phyloP scores from a whole-genome alignment of 1,140 invertebrate species.

The Leptonema lineaticorne region DNA sequence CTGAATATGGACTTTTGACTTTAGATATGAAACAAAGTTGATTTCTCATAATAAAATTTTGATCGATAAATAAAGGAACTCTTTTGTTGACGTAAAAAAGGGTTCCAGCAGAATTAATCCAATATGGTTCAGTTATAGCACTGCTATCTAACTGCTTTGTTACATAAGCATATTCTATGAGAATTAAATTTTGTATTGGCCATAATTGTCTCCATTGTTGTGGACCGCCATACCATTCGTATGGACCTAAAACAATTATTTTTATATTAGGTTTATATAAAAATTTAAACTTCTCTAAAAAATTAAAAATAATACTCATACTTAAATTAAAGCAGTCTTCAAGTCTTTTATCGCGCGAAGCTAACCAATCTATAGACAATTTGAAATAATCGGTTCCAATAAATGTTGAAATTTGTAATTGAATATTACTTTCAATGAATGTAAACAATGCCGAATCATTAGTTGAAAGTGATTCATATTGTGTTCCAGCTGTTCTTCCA shows the following conservation, averaged over 20 bases:
- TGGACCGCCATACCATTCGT: slow-evolving; percentile 64
- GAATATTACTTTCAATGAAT: slow-evolving; percentile 3
- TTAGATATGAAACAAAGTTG: slow-evolving; percentile 65
- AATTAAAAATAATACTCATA: slow-evolving; percentile 38
- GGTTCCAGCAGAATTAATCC: slow-evolving; percentile 72
- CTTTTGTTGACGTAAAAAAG: slow-evolving; percentile 65
- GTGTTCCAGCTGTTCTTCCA: background rate
- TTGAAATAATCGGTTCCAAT: slow-evolving; percentile 44
- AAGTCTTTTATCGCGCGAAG: slow-evolving; percentile 42
- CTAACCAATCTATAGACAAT: slow-evolving; percentile 50
- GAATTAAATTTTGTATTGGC: slow-evolving; percentile 63
- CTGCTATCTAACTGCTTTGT: slow-evolving; percentile 63
- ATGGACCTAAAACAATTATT: slow-evolving; percentile 14
- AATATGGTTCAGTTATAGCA: slow-evolving; percentile 73
- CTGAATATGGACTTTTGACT: slow-evolving; percentile 59
- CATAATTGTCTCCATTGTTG: slow-evolving; percentile 63
- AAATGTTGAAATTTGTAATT: slow-evolving; percentile 35
- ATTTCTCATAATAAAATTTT: slow-evolving; percentile 58
- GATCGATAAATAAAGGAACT: slow-evolving; percentile 72
- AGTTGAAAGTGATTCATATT: slow-evolving; percentile 7
- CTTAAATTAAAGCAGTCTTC: slow-evolving; percentile 53
- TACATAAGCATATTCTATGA: slow-evolving; percentile 61
- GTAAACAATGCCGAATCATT: slow-evolving; percentile 24
- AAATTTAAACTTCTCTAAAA: slow-evolving; percentile 3
- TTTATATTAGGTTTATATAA: too few species aligned